phyloP scores from a whole-genome alignment of 2,888 invertebrate species.

The Pachliopta kotzebuea region DNA sequence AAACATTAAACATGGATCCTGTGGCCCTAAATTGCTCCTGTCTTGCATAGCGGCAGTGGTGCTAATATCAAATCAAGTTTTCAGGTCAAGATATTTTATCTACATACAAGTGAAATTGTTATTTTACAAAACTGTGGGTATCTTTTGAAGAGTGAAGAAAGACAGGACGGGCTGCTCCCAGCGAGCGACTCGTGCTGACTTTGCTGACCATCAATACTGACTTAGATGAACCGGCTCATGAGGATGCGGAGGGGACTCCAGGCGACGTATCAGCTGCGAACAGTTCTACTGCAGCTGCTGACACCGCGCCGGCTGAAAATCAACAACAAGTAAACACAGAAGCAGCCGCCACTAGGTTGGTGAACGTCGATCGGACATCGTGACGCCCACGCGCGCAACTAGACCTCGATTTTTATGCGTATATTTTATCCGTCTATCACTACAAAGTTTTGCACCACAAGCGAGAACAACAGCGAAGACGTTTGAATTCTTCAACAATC shows the following conservation, averaged over 20 bases:
- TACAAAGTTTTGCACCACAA: conserved; percentile 78
- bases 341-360: conserved; percentile 76
- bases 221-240: conserved; percentile 70
- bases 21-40: conserved; percentile 50
- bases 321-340: conserved; percentile 66
- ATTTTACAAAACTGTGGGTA: conserved; percentile 37
- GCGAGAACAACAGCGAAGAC: conserved; percentile 15
- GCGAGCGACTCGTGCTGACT: conserved; percentile 70
- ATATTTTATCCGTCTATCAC: conserved; percentile 56
- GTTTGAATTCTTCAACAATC: neutral
- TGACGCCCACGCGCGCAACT: conserved; percentile 67
- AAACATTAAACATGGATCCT: conserved; percentile 44
- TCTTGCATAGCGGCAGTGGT: conserved; percentile 57
- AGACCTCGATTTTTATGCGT: conserved; percentile 58
- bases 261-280: conserved; percentile 51
- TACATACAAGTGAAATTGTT: conserved; percentile 50
- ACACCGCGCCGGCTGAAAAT: conserved; percentile 54
- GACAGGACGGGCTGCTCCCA: conserved; percentile 67
- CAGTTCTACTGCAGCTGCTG: conserved; percentile 47
- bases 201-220: conserved; percentile 59
- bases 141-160: conserved; percentile 44
- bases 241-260: conserved; percentile 51
- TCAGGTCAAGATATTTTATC: conserved; percentile 68
- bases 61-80: conserved; percentile 79
- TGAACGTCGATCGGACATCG: conserved; percentile 69